phyloP scores from a whole-genome alignment of 2,113 vertebrate species.

The Atractosteus spatula region DNA sequence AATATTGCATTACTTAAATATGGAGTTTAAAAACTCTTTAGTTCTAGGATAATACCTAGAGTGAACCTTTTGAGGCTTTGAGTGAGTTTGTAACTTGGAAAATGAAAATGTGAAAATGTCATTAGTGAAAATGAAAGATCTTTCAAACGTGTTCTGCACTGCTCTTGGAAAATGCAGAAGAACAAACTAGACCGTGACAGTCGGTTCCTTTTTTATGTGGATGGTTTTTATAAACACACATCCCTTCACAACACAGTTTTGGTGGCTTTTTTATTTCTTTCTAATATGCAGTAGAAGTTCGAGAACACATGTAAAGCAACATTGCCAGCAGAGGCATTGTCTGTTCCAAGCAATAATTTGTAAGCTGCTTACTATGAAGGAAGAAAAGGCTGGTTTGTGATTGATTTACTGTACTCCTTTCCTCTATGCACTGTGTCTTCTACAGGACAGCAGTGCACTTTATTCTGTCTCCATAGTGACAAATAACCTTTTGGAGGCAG shows the following conservation, averaged over 20 bases:
- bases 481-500: slow-evolving; percentile 1
- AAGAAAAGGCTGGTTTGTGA: neutral
- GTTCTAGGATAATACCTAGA: too few species aligned
- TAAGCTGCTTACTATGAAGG: neutral
- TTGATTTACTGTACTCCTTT: slow-evolving; percentile 1
- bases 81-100: too few species aligned
- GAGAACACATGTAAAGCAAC: neutral
- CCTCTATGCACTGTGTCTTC: neutral
- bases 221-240: too few species aligned
- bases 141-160: too few species aligned
- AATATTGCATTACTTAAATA: too few species aligned
- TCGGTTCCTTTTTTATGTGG: too few species aligned
- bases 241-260: neutral
- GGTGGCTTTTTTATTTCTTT: neutral
- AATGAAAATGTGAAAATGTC: too few species aligned
- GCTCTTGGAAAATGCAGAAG: too few species aligned
- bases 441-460: neutral
- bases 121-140: too few species aligned
- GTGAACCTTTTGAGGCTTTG: too few species aligned
- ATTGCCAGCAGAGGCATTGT: neutral
- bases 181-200: too few species aligned
- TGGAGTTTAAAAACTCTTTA: too few species aligned
- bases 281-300: neutral
- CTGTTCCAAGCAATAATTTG: neutral
- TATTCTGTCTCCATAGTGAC: slow-evolving; percentile 3